Evolutionary conservation across 1,140 invertebrate species (phyloP), one percentile per base, ranked within the genome.

Genomic region (Drosophila asahinai): DNA sequence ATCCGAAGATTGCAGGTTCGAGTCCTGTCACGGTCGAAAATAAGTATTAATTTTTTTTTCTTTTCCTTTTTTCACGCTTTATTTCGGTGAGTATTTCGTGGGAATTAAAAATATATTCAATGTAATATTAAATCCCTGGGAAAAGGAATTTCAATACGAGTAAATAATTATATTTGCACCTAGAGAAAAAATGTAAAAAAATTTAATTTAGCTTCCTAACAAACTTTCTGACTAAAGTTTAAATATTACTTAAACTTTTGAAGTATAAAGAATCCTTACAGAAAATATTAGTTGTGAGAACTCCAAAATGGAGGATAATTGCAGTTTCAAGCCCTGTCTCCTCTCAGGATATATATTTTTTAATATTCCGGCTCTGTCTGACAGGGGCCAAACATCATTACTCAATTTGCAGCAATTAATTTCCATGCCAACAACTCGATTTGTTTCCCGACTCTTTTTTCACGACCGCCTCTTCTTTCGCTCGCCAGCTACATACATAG

Each of bases 1-100:
- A 72, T 86, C 75, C 82, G 78, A 81, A 86, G 77, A 86, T 84
- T 84, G 82, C 82, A 84, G 82, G 82, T 84, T 86, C 83, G 82
- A 86, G 51, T 86, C 68, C 74, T 86, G 82, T 86, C 81, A 84
- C 81, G 81, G 81, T 84, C 81, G 77, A 42, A 58, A 2, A 12
- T 9, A 15, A 42, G 1, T 2, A 11, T 7, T 48, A 12, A 51
- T 48, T 57, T 42, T 45, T 42, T 27, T 27, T n/a, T 59, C 33
- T 48, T 5, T 19, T 19, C 19, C 19, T 19, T 19, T 19, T 19
- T 19, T 19, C 19, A 19, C 19, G 19, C 7, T 12, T 36, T 48
- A 36, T n/a, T 22, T 30, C 1, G 22, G 9, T 36, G 36, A 36
- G 3, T 36, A 12, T 36, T 36, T 36, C 30, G 11, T 36, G 33